Evolutionary conservation across 2,888 invertebrate species (phyloP).

Genomic region (Spilosoma lubricipeda): DNA sequence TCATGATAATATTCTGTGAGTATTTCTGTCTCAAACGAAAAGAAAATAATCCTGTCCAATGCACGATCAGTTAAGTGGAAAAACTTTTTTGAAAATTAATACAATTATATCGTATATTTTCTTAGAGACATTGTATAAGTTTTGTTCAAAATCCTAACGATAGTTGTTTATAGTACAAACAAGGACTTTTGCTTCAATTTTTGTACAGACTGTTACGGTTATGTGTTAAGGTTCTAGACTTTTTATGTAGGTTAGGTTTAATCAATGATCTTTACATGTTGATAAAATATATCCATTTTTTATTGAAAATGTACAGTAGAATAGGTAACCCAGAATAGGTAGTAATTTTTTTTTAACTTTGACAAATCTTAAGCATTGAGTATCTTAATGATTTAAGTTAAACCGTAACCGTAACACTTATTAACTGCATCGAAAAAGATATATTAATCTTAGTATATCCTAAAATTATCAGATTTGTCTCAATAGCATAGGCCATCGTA

Average conservation of each 20-base stretch:
- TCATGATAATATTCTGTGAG: background rate
- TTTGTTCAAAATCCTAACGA: background rate
- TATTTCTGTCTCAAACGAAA: background rate
- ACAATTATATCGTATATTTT: constrained; percentile 22
- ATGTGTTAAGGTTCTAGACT: background rate
- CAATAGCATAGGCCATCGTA: no score
- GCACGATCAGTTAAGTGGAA: background rate
- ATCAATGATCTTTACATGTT: no score
- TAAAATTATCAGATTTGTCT: background rate
- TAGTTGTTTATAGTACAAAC: background rate
- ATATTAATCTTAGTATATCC: background rate
- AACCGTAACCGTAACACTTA: background rate
- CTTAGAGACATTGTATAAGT: background rate
- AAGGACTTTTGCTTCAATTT: background rate
- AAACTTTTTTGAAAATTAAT: constrained; percentile 24
- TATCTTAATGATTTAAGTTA: no score
- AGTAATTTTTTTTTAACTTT: no score
- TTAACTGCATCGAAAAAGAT: constrained; percentile 1
- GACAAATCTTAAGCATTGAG: no score
- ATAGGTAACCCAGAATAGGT: no score
- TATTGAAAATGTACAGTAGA: no score
- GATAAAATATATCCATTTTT: no score
- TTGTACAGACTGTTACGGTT: no score
- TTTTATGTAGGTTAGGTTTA: background rate
- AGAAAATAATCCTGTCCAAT: background rate